phyloP scores from a whole-genome alignment of 2,888 invertebrate species.

The Nemurella pictetii region DNA sequence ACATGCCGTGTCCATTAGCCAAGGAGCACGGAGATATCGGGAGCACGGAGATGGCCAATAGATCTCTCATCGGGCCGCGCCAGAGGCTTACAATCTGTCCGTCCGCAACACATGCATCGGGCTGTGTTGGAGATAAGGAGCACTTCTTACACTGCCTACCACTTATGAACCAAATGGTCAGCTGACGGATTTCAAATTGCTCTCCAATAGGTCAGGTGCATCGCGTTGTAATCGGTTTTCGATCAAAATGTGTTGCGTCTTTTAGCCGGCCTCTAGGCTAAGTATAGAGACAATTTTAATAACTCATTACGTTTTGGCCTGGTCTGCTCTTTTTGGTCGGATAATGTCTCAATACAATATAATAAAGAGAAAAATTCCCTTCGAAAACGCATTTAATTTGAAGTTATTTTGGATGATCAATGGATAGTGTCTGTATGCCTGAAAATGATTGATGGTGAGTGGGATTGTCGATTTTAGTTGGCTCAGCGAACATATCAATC shows the following conservation, averaged over 20 bases:
- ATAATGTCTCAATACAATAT: neutral
- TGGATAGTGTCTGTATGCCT: neutral
- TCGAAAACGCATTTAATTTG: neutral
- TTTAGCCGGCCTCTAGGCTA: neutral
- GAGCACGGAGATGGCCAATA: constrained; percentile 9
- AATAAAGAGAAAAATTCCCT: neutral
- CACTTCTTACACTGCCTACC: neutral
- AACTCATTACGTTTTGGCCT: neutral
- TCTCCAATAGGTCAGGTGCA: neutral
- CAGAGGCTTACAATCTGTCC: neutral
- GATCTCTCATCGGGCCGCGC: neutral
- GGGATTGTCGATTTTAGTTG: neutral
- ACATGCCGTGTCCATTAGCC: constrained; percentile 27
- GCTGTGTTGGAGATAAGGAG: neutral
- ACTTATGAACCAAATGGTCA: neutral
- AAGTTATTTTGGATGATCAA: neutral
- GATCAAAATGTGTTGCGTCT: neutral
- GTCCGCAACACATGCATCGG: neutral
- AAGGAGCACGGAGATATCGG: constrained; percentile 12
- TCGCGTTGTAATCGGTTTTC: neutral
- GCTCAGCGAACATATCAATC: neutral
- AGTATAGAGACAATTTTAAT: neutral
- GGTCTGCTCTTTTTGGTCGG: neutral
- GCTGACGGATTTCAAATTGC: neutral
- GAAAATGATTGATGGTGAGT: neutral